phyloP scores from a whole-genome alignment of 2,797 vertebrate species.

The Numenius phaeopus region DNA sequence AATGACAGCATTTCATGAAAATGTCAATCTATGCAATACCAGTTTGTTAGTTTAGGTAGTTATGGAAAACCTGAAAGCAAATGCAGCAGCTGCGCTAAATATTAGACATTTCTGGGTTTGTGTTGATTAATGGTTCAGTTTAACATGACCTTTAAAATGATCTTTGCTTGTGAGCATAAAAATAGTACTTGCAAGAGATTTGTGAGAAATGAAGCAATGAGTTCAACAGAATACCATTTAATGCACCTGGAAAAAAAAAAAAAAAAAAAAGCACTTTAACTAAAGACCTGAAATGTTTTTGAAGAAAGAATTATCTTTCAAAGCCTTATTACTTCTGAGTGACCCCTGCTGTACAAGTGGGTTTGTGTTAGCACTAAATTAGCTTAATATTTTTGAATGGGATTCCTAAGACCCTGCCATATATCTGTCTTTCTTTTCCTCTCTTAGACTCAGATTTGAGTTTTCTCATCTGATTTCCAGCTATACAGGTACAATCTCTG shows the following conservation, averaged over 20 bases:
- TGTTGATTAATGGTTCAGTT: slow-evolving; percentile 6
- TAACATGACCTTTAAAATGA: slow-evolving; percentile 7
- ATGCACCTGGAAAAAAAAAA: background rate
- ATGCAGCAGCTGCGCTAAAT: background rate
- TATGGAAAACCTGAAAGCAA: background rate
- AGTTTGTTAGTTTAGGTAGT: background rate
- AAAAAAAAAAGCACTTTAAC: background rate
- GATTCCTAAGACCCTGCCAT: background rate
- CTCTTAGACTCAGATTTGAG: background rate
- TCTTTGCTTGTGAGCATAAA: background rate
- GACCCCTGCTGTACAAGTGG: background rate
- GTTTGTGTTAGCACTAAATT: background rate
- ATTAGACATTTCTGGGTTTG: background rate
- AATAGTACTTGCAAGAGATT: background rate
- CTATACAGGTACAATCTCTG: background rate
- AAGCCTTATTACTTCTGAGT: background rate
- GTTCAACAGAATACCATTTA: background rate
- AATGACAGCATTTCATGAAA: background rate
- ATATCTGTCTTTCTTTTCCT: background rate
- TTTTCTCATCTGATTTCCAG: background rate
- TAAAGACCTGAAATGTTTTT: background rate
- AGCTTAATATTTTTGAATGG: background rate
- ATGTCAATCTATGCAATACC: background rate
- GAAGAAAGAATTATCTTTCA: background rate
- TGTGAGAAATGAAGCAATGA: background rate